Evolutionary conservation across 2,113 vertebrate genomes (phyloP).

Genomic region (Mixornis gularis): DNA sequence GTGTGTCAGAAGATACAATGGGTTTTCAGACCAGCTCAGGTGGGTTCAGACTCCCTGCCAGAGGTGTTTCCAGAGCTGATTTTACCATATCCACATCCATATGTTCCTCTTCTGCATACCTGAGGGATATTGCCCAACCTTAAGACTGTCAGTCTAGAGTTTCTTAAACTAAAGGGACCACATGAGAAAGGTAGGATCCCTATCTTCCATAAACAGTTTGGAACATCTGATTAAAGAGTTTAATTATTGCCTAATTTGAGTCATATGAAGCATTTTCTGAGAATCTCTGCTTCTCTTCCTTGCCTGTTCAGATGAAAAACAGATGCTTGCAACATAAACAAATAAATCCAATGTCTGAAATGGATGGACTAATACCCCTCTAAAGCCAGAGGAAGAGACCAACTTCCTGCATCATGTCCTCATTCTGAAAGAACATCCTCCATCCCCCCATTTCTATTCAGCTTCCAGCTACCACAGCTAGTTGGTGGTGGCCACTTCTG

Average conservation of each 20-base stretch:
- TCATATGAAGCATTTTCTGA: not conserved
- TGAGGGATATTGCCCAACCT: not conserved
- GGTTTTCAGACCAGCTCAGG: not conserved
- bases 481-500: not conserved
- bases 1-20: rapidly evolving
- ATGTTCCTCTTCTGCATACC: not conserved
- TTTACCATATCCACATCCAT: not conserved
- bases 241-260: not conserved
- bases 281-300: not conserved
- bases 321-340: not conserved
- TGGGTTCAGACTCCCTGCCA: not conserved
- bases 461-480: not conserved
- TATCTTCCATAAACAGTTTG: not conserved
- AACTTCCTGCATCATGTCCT: not conserved
- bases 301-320: not conserved
- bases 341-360: not conserved
- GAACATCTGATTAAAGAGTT: not conserved
- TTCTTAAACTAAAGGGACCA: not conserved
- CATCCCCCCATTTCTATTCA: not conserved
- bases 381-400: not conserved
- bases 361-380: not conserved
- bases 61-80: not conserved
- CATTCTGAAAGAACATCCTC: not conserved
- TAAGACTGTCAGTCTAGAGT: not conserved
- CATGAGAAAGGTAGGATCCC: not conserved